Conservation (phyloP, 2,113 vertebrate species). For the Euleptes europaea region DNA sequence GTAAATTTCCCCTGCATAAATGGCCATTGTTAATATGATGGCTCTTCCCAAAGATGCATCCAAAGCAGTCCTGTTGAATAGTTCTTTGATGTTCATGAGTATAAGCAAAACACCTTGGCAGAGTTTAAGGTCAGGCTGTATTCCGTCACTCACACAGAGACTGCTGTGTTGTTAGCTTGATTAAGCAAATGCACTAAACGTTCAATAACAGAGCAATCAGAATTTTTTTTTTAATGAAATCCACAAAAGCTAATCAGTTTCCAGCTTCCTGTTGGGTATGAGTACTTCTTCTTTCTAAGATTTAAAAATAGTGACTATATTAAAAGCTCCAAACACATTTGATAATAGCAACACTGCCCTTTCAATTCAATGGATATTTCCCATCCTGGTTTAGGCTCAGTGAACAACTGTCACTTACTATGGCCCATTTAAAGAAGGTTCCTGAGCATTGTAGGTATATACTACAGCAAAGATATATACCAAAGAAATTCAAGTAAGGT, state of each 20-base stretch:
- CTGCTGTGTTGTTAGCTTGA: conserved; percentile 44
- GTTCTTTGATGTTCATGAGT: conserved; percentile 35
- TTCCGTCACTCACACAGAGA: conserved; percentile 34
- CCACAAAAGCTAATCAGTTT: conserved; percentile 54
- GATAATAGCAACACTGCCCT: background rate
- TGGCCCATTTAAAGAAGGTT: background rate
- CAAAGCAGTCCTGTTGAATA: conserved; percentile 36
- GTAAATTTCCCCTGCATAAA: no score
- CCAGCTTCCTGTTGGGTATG: conserved; percentile 45
- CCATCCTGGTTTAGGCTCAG: background rate
- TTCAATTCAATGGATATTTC: background rate
- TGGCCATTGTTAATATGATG: background rate
- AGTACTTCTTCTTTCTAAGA: background rate
- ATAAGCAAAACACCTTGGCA: conserved; percentile 57
- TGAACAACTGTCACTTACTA: background rate
- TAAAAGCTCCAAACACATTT: background rate
- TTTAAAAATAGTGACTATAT: background rate
- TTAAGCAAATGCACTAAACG: conserved; percentile 45
- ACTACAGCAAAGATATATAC: background rate
- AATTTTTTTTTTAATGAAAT: conserved; percentile 45
- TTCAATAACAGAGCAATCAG: conserved; percentile 17
- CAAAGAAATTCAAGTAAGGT: background rate
- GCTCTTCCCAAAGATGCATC: background rate
- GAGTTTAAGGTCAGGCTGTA: conserved; percentile 48
- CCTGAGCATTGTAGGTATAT: background rate